Evolutionary conservation across 2,888 invertebrate species (phyloP), one percentile per base, ranked within the genome.

Genomic region (Acanthococcus lagerstroemiae): DNA sequence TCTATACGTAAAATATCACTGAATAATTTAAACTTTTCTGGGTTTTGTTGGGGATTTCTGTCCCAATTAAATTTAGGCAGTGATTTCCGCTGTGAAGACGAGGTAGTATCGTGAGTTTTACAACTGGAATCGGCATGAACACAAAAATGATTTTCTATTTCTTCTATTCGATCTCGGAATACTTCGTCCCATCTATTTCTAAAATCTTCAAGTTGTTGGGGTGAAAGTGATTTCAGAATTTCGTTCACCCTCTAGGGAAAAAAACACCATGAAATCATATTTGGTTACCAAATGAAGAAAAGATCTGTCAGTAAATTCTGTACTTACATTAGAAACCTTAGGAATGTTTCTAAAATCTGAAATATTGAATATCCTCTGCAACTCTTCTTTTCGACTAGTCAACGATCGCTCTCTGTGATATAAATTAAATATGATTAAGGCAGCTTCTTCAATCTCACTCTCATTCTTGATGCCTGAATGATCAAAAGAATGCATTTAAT

Each of bases 161-260:
- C 61, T 52, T 61, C 61, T 5, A 61, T 21, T 12, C 61, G 26
- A 50, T 61, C 50, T 30, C 50, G 26, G 6, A 61, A 61, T 19
- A 61, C 61, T 61, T 61, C 61, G 30, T 50, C 30, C 61, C 61
- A 61, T 50, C 50, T 19, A 21, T 27, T 50, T 3, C 30, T 50
- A 25, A 61, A 61, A 24, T 61, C 61, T 30, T 61, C 61, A n/a
- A 61, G 22, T 27, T 48, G 30, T 22, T 30, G 26, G 6, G 46
- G 26, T 19, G 61, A 61, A 27, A 61, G 46, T 21, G 46, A 61
- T 50, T 61, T 61, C 30, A 50, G 24, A 27, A 61, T 48, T 15
- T 48, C 19, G 52, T 61, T 61, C 12, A 2, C 21, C 21, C 61
- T 61, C 6, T 5, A 61, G 30, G 17, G 26, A 48, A 19, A 4